These are phyloP conservation scores for Tachina lurida DNA, from an alignment of 2,888 invertebrate species.

Conservation along the genomic window DNA sequence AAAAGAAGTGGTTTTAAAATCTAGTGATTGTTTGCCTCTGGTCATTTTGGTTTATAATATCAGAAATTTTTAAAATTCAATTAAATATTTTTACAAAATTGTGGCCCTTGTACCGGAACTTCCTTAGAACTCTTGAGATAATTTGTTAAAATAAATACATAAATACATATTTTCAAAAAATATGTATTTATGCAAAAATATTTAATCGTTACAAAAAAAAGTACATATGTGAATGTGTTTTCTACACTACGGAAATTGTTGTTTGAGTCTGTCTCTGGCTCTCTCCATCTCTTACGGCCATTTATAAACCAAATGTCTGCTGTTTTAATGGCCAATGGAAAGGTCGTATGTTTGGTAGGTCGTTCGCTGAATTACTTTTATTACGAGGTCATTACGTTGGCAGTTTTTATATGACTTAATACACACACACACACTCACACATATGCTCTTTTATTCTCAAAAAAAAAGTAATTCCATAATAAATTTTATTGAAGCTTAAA, in stretches of 20 bases:
- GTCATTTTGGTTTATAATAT: not conserved
- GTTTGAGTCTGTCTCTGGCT: slow-evolving; percentile 10
- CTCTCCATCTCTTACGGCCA: slow-evolving; percentile 1
- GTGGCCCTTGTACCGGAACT: slow-evolving; percentile 5
- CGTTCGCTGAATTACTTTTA: slow-evolving; percentile 64
- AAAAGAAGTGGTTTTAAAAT: slow-evolving; percentile 56
- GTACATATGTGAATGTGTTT: not conserved
- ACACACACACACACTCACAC: not conserved
- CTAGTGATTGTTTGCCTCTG: slow-evolving; percentile 20
- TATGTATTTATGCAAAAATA: not conserved
- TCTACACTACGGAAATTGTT: slow-evolving; percentile 15
- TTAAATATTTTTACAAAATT: slow-evolving; percentile 26
- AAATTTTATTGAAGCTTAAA: slow-evolving; percentile 58
- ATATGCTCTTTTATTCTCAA: slow-evolving; percentile 7
- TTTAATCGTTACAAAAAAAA: not conserved
- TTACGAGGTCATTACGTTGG: slow-evolving; percentile 65
- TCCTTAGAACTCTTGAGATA: not conserved
- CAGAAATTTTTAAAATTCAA: slow-evolving; percentile 18
- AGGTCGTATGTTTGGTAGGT: slow-evolving; percentile 47
- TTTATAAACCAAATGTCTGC: slow-evolving; percentile 42
- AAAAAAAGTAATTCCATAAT: slow-evolving; percentile 30
- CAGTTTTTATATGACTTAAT: slow-evolving; percentile 2
- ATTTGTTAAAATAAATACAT: not conserved
- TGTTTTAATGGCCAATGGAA: slow-evolving; percentile 54
- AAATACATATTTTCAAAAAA: not conserved